These are phyloP conservation scores for Trypoxylon attenuatum DNA, from an alignment of 2,888 invertebrate genomes.

Conservation along the genomic window DNA sequence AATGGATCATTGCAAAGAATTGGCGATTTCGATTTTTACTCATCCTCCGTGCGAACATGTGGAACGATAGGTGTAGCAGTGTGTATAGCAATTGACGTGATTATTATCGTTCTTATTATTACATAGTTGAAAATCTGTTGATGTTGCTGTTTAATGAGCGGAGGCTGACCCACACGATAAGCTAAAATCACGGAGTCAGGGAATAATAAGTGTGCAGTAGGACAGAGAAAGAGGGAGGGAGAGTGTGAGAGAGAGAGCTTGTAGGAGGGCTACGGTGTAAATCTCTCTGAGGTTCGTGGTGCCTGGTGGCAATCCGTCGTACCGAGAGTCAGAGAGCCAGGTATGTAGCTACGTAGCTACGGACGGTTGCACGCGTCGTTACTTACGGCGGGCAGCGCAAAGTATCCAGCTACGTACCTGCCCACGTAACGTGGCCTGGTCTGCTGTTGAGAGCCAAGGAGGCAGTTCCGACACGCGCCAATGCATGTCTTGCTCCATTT, in stretches of 20 bases:
- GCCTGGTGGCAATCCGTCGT: conserved; percentile 61
- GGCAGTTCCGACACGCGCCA: conserved; percentile 73
- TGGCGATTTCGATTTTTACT: too few relatives aligned
- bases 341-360: conserved; percentile 30
- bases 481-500: conserved; percentile 74
- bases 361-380: conserved; percentile 43
- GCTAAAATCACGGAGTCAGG: too few relatives aligned
- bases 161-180: too few relatives aligned
- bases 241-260: background rate
- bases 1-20: too few relatives aligned
- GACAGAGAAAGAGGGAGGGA: too few relatives aligned
- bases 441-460: conserved; percentile 41
- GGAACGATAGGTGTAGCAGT: too few relatives aligned
- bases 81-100: too few relatives aligned
- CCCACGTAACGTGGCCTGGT: conserved; percentile 30
- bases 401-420: conserved; percentile 37
- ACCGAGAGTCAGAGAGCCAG: conserved; percentile 19
- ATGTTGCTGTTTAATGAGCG: too few relatives aligned
- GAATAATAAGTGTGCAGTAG: too few relatives aligned
- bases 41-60: too few relatives aligned
- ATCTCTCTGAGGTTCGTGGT: conserved; percentile 43
- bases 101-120: too few relatives aligned
- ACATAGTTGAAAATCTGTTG: too few relatives aligned
- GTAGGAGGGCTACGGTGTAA: conserved; percentile 41
- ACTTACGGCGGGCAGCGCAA: conserved; percentile 31